Base-by-base conservation (phyloP, 2,888 invertebrate species). In the Caenorhabditis japonica region DNA sequence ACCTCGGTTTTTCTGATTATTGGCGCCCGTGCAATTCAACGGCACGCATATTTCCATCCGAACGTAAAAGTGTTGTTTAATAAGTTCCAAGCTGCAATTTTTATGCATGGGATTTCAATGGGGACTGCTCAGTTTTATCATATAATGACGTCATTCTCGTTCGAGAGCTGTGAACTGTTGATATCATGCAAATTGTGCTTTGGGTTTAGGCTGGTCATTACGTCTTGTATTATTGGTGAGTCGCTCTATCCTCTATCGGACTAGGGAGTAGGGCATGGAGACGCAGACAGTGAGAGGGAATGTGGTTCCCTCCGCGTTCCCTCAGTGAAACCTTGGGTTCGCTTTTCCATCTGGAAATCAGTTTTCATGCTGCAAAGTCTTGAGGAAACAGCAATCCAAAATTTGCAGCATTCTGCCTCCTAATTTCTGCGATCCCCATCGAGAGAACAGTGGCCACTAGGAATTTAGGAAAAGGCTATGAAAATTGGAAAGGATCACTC, bases 71-170 rank as follows among this genome's bases (percentile, higher is more conserved):
- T 39, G 10, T 23, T 69, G n/a, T 21, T 59, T 44, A 60, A 46
- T 33, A 47, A 53, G 12, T 69, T 38, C 17, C 60, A 60, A 33
- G 53, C 15, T 2, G 53, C 60, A 39, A 36, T 69, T 4, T 10
- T 68, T 2, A 36, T 52, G 36, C 43, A 58, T 23, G 58, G 52
- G 12, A 30, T 68, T 2, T 15, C 58, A 0, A 19, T 52, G 27
- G 68, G 68, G 3, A 58, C 58, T n/a, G 58, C 68, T 1, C 66
- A 66, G 61, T 19, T 70, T 4, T 70, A 61, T 15, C 60, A 60
- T 21, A 30, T 56, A 1, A 19, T 70, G n/a, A 56, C 70, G 2
- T 41, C 49, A 10, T 39, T 70, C 27, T 51, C 44, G 4, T 61
- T 43, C 30, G 61, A 61, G 21, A 56, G 49, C 41, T 70, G 70